Conservation (phyloP, 2,888 invertebrate species). For the Fragum whitleyi region DNA sequence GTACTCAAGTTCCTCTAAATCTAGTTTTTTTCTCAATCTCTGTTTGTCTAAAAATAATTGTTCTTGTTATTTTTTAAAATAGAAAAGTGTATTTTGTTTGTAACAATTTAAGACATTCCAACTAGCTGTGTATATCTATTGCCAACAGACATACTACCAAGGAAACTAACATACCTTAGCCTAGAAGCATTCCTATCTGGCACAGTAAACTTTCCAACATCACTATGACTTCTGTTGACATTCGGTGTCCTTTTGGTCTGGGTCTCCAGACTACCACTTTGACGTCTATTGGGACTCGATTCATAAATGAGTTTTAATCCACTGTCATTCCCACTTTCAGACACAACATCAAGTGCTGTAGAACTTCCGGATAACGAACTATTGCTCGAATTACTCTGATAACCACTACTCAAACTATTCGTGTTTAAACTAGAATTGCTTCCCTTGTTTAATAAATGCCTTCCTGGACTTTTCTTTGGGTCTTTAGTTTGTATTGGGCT, state of each 20-base stretch:
- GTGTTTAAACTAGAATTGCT: slow-evolving; percentile 19
- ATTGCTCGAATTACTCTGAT: slow-evolving; percentile 43
- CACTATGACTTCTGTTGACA: slow-evolving; percentile 39
- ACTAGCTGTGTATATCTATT: too few relatives aligned
- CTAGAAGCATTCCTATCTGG: slow-evolving; percentile 13
- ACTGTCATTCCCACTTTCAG: slow-evolving; percentile 39
- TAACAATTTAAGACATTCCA: too few relatives aligned
- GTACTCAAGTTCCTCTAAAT: too few relatives aligned
- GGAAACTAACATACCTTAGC: slow-evolving; percentile 13
- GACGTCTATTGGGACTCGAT: slow-evolving; percentile 30
- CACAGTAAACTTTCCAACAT: slow-evolving; percentile 38
- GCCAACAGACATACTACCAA: too few relatives aligned
- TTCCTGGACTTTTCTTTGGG: slow-evolving; percentile 30
- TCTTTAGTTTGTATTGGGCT: slow-evolving; percentile 54
- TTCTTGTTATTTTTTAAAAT: too few relatives aligned
- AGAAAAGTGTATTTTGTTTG: too few relatives aligned
- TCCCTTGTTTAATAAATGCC: slow-evolving; percentile 23
- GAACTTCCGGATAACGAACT: slow-evolving; percentile 39
- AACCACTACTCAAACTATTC: slow-evolving; percentile 46
- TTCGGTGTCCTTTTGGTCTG: not conserved
- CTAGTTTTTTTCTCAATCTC: too few relatives aligned
- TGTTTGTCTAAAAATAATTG: too few relatives aligned
- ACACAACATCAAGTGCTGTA: slow-evolving; percentile 38
- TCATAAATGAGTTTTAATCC: slow-evolving; percentile 60
- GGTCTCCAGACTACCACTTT: slow-evolving; percentile 20